Percentiles rank a stretch among this genome's conserved stretches.
Evolutionary conservation across 2,888 invertebrate species (phyloP).

Genomic region (Pseudoips prasinana): DNA sequence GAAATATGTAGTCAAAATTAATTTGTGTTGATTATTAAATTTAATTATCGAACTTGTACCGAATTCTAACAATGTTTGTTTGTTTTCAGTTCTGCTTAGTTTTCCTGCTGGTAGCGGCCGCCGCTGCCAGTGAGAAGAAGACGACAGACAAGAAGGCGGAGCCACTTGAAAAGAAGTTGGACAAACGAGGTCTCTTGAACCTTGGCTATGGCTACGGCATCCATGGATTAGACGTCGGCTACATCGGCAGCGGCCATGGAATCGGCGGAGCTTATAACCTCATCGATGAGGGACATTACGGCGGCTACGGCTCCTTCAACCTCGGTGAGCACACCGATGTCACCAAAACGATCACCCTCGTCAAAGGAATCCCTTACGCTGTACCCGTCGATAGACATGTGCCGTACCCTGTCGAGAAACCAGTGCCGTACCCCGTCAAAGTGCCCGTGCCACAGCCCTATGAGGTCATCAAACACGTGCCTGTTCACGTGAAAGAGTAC

Average conservation of each 20-base stretch:
- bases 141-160: constrained; percentile 79
- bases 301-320: constrained; percentile 45
- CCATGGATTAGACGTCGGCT: constrained; percentile 88
- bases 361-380: constrained; percentile 83
- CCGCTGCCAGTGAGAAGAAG: constrained; percentile 86
- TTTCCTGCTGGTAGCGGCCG: constrained; percentile 89
- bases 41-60: too few species aligned
- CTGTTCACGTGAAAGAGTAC: constrained; percentile 89
- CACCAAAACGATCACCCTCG: constrained; percentile 84
- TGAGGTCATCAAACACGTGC: constrained; percentile 86
- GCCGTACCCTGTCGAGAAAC: constrained; percentile 85
- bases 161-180: constrained; percentile 88
- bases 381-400: constrained; percentile 83
- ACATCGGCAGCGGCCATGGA: constrained; percentile 84
- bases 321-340: constrained; percentile 75
- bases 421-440: constrained; percentile 85
- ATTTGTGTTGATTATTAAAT: too few species aligned
- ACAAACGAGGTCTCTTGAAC: constrained; percentile 90
- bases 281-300: constrained; percentile 45
- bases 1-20: too few species aligned
- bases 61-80: constrained; percentile 8
- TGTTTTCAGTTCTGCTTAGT: constrained; percentile 85
- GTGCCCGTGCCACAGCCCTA: constrained; percentile 87
- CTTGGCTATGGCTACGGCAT: constrained; percentile 91
- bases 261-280: constrained; percentile 77